These are phyloP conservation scores for Bryconaethiops microstoma DNA, from an alignment of 2,797 vertebrate genomes.

Conservation along the genomic window DNA sequence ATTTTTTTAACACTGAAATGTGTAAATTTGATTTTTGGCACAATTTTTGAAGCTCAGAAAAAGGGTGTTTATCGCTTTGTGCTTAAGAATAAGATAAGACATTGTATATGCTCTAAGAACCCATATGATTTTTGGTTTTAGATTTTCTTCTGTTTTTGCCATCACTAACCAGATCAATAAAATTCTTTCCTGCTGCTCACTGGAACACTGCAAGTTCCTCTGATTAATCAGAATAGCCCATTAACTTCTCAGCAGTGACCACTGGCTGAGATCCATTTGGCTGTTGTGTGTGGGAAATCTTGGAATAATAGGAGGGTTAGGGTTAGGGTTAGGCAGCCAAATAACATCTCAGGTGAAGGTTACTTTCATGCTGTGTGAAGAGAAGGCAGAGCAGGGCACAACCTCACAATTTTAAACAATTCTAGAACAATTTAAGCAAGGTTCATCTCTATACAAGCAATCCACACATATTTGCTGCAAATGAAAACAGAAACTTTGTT, in stretches of 20 bases:
- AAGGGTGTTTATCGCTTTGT: no score
- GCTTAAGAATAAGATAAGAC: no score
- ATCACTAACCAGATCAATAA: neutral
- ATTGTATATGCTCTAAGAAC: neutral
- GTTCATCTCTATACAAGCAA: no score
- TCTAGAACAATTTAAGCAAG: no score
- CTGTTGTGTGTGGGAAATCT: conserved; percentile 21
- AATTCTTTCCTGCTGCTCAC: neutral
- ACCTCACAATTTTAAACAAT: no score
- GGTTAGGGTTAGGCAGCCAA: neutral
- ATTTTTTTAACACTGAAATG: no score
- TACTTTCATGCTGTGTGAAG: neutral
- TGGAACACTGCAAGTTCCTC: neutral
- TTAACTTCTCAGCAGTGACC: neutral
- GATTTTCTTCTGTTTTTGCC: neutral
- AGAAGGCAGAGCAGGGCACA: no score
- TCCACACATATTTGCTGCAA: no score
- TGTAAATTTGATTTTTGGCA: no score
- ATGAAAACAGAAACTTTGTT: no score
- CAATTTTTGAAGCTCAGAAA: no score
- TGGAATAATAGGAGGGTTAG: conserved; percentile 8
- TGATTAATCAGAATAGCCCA: neutral
- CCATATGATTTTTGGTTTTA: neutral
- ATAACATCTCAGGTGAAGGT: neutral
- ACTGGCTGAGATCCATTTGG: neutral